Base-by-base conservation (phyloP, 1,140 invertebrate species). In the Drosophila baimaii region DNA sequence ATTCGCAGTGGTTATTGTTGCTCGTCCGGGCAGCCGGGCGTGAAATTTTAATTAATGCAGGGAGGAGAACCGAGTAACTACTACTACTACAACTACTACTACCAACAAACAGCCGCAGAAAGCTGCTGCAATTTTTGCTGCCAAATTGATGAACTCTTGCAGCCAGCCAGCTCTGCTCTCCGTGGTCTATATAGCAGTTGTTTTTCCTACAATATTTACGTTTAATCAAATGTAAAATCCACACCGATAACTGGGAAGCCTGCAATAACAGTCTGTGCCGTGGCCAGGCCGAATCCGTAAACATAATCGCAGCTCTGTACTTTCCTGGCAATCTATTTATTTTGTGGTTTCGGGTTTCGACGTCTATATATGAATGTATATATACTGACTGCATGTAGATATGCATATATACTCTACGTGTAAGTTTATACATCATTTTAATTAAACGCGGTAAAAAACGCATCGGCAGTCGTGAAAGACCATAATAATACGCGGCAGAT, bases 161-260 rank as follows among this genome's bases (percentile, higher is more conserved):
- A 17, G 41, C 8, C 68, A 54, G 55, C 47, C 39, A 52, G 51
- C 66, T 52, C 66, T 52, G 46, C 52, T 41, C n/a, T 19, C 21
- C 43, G 8, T 35, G 21, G 27, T n/a, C n/a, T n/a, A n/a, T n/a
- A n/a, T n/a, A 15, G 3, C 3, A 23, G 10, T n/a, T 69, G 68
- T 72, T 71, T 83, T 63, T 59, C 46, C 46, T 81, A 63, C 82
- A 80, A 90, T 90, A 90, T 90, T 90, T 90, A 83, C 88, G 82
- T 90, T 90, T 88, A 88, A 90, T 90, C 88, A 90, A 90, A 86
- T 79, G 88, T 80, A 90, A 90, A 90, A 90, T 83, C 80, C 79
- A 59, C 78, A 81, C 68, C 77, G 79, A 90, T 90, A 90, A 81
- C 73, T 66, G 82, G 82, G 33, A 79, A 86, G 77, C 66, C 66